Conservation (phyloP, 2,888 invertebrate genomes). For the Limenitis camilla region DNA sequence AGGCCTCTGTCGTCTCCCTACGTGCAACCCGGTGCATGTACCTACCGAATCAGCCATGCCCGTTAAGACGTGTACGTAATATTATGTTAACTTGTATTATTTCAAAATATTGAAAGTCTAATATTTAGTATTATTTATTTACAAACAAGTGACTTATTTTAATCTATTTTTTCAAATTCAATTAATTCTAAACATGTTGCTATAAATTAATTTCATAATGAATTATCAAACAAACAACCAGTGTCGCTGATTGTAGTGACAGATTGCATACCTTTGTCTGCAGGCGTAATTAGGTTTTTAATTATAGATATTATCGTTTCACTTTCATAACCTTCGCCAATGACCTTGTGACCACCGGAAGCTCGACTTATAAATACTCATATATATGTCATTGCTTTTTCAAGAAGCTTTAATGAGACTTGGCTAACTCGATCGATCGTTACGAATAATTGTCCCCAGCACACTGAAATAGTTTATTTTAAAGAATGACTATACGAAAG, state of each 20-base stretch:
- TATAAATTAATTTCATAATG: too few species aligned
- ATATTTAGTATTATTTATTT: too few species aligned
- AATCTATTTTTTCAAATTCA: too few species aligned
- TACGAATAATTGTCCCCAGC: not conserved
- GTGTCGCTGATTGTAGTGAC: conserved; percentile 1
- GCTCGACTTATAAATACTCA: conserved; percentile 12
- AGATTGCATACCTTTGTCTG: conserved; percentile 16
- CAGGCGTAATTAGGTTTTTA: conserved; percentile 30
- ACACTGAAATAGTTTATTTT: not conserved
- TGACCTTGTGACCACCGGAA: conserved; percentile 41
- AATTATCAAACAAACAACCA: not conserved
- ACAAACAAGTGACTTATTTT: too few species aligned
- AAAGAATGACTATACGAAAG: not conserved
- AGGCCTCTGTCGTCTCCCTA: too few species aligned
- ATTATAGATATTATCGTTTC: conserved; percentile 34
- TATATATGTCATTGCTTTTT: conserved; percentile 18
- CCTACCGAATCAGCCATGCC: too few species aligned
- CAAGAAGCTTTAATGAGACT: conserved; percentile 18
- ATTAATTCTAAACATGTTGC: too few species aligned
- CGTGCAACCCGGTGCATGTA: too few species aligned
- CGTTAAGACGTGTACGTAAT: too few species aligned
- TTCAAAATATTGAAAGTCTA: too few species aligned
- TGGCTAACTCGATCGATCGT: conserved; percentile 7
- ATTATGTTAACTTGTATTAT: too few species aligned
- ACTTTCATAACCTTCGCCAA: conserved; percentile 46